These are phyloP conservation scores for Mus spicilegus DNA, from an alignment of 2,113 vertebrate species.

Conservation along the genomic window DNA sequence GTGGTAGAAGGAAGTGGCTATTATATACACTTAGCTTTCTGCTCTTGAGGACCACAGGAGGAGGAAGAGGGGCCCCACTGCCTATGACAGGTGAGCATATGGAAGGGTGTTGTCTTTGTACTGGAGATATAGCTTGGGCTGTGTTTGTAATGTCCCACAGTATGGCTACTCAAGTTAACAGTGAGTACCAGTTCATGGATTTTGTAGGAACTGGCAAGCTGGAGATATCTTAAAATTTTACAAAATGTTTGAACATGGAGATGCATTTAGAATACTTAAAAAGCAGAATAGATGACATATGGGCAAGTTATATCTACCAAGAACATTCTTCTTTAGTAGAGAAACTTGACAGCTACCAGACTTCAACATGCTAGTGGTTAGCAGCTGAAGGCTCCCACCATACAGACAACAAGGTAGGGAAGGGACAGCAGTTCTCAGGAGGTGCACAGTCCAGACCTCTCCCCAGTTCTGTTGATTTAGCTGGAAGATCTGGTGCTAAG, in stretches of 20 bases:
- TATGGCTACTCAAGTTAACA: background rate
- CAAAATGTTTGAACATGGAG: background rate
- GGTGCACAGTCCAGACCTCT: fast-evolving
- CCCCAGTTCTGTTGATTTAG: background rate
- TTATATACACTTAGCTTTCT: background rate
- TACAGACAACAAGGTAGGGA: background rate
- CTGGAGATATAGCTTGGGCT: background rate
- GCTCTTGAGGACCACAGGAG: background rate
- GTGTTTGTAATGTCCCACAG: background rate
- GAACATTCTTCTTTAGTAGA: background rate
- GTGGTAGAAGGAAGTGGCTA: background rate
- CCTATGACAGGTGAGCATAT: background rate
- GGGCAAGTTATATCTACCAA: background rate
- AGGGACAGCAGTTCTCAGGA: no score
- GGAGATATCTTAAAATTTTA: background rate
- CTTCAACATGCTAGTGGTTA: background rate
- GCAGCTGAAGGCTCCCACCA: background rate
- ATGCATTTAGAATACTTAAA: background rate
- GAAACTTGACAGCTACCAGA: background rate
- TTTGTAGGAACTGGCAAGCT: background rate
- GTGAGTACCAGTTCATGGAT: background rate
- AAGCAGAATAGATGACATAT: background rate
- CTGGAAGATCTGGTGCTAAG: background rate
- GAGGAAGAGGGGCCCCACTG: background rate
- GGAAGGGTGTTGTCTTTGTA: background rate